Evolutionary conservation across 1,140 invertebrate species (phyloP), one percentile per base, ranked within the genome.

Genomic region (Solen grandis): DNA sequence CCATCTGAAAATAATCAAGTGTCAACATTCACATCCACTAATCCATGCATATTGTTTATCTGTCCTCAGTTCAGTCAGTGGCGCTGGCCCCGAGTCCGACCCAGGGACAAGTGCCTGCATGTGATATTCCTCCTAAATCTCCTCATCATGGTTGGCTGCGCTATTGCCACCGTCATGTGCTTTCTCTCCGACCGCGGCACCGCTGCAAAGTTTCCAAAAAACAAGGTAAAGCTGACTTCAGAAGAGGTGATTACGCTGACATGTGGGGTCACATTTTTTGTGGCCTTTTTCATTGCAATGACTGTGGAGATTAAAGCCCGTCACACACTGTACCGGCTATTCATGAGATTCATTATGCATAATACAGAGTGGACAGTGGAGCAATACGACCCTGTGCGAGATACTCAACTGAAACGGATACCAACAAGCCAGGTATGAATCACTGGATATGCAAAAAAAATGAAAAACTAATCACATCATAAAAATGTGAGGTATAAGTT

Each of bases 281-380:
- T 94, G 25, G 93, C 93, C 10, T 94, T 94, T 81, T 94, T 94
- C 86, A 88, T 94, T 10, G 93, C 93, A 46, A 94, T 94, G 92
- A 93, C 94, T 78, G 93, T 93, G 27, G 93, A 94, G 85, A 93
- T 94, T 25, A 94, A 94, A 82, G 93, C 93, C 19, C 88, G 90
- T 38, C 90, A 93, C 79, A 94, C 93, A 1, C 81, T 94, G 19
- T 94, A 94, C 82, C 89, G 93, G 72, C 87, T 94, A 13, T 88
- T 92, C 77, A 86, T 91, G 59, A 91, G 92, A 69, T 94, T 93
- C 83, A 84, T 94, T 41, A 91, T 90, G 69, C 89, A 93, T 36
- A 94, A 94, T 80, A 93, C 93, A 63, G 92, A 93, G 69, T 94
- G 93, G 93, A 92, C 93, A 74, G 93, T 94, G 22, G 93, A 93